Conservation (phyloP, 2,797 vertebrate genomes). For the Syncerus caffer region DNA sequence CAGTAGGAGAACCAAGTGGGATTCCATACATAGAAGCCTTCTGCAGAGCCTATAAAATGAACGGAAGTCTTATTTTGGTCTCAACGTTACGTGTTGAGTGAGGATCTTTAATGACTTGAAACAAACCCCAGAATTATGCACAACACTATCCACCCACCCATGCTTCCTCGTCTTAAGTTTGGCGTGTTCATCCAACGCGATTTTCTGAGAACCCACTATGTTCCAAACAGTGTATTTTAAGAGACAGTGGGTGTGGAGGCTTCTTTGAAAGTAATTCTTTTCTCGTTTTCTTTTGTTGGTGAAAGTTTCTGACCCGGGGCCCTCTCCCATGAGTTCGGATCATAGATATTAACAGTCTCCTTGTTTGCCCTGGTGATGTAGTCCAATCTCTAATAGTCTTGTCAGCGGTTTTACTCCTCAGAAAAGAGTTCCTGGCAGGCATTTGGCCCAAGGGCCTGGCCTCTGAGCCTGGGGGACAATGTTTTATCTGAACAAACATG, state of each 20-base stretch:
- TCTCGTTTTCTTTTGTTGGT: background rate
- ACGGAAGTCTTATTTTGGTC: conserved; percentile 42
- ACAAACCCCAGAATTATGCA: conserved; percentile 60
- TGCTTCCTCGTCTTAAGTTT: conserved; percentile 43
- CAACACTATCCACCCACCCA: conserved; percentile 50
- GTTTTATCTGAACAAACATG: conserved; percentile 1
- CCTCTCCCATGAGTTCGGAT: background rate
- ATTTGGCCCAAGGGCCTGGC: background rate
- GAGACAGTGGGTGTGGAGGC: conserved; percentile 62
- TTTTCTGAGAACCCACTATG: conserved; percentile 49
- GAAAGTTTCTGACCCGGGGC: conserved; percentile 50
- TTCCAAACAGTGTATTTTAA: conserved; percentile 60
- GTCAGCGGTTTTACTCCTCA: background rate
- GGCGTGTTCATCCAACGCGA: background rate
- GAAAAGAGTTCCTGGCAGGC: conserved; percentile 35
- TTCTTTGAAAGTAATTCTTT: conserved; percentile 38
- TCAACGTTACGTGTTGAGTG: conserved; percentile 48
- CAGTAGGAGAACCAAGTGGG: background rate
- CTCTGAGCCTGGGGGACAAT: conserved; percentile 20
- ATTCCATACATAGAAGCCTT: background rate
- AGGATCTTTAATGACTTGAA: conserved; percentile 68
- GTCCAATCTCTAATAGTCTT: background rate
- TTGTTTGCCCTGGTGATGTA: conserved; percentile 34
- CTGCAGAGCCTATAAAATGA: background rate
- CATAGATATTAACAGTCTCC: background rate